phyloP scores from a whole-genome alignment of 2,888 invertebrate species.

The Spodoptera exigua region DNA sequence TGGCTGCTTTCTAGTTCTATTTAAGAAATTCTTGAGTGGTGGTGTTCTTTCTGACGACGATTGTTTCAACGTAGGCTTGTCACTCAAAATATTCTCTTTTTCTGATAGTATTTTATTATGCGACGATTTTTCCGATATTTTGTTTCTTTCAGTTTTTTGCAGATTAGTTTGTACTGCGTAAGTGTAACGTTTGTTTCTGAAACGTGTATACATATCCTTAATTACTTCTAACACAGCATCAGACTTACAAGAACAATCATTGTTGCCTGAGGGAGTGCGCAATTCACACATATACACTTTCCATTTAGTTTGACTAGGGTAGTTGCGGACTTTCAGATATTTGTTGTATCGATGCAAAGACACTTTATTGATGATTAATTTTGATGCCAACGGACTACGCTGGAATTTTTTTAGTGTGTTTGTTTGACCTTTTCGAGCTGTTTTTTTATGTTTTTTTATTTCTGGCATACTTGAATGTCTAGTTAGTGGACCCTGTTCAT shows the following conservation, averaged over 20 bases:
- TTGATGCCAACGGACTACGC: slow-evolving; percentile 16
- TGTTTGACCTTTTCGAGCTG: neutral
- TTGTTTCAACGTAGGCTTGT: slow-evolving; percentile 20
- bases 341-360: slow-evolving; percentile 26
- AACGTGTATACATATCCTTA: slow-evolving; percentile 80
- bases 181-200: slow-evolving; percentile 77
- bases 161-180: too few relatives aligned
- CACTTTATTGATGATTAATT: slow-evolving; percentile 22
- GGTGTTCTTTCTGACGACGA: slow-evolving; percentile 29
- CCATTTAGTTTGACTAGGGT: slow-evolving; percentile 16
- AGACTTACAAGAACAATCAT: slow-evolving; percentile 67
- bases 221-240: slow-evolving; percentile 82
- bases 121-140: slow-evolving; percentile 19
- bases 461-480: slow-evolving; percentile 38
- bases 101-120: slow-evolving; percentile 29
- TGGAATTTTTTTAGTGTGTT: slow-evolving; percentile 5
- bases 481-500: neutral
- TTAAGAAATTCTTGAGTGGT: slow-evolving; percentile 35
- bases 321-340: slow-evolving; percentile 12
- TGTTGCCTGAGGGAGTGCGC: slow-evolving; percentile 38
- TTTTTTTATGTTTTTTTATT: slow-evolving; percentile 8
- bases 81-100: slow-evolving; percentile 30
- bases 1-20: slow-evolving; percentile 20
- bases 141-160: slow-evolving; percentile 20
- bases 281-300: slow-evolving; percentile 41